These are phyloP conservation scores for Hepsetus odoe DNA, from an alignment of 2,113 vertebrate species.

Conservation along the genomic window DNA sequence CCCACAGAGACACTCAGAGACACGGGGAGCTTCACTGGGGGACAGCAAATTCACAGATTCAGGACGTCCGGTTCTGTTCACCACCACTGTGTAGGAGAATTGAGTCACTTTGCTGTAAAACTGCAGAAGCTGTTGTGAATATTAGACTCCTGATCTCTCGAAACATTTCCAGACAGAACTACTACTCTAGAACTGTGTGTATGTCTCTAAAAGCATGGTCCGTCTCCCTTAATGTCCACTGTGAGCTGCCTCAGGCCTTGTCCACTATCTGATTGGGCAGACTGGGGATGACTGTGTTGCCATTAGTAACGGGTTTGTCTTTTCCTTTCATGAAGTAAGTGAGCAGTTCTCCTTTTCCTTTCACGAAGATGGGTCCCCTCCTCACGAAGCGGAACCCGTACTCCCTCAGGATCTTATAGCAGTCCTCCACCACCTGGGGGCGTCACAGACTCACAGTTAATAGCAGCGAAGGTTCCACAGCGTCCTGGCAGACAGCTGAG, in stretches of 20 bases:
- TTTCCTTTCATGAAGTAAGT: constrained; percentile 95
- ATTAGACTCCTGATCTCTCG: not conserved
- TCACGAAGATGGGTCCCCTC: constrained; percentile 91
- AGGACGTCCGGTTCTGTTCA: too few species aligned
- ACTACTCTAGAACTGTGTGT: not conserved
- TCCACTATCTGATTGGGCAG: constrained; percentile 90
- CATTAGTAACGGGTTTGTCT: constrained; percentile 79
- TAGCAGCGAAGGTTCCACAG: not conserved
- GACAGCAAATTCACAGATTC: too few species aligned
- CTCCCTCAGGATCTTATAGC: constrained; percentile 86
- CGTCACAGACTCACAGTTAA: constrained; percentile 32
- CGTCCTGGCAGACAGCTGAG: too few species aligned
- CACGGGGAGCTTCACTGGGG: too few species aligned
- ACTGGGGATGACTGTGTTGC: constrained; percentile 68
- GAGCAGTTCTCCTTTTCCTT: constrained; percentile 94
- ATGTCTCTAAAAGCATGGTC: not conserved
- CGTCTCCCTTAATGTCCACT: not conserved
- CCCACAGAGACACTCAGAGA: too few species aligned
- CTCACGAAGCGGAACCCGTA: constrained; percentile 92
- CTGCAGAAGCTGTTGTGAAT: not conserved
- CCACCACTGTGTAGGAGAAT: too few species aligned
- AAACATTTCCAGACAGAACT: not conserved
- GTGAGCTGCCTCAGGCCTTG: constrained; percentile 71
- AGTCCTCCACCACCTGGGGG: constrained; percentile 94
- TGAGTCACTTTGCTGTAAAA: too few species aligned